Evolutionary conservation across 2,113 vertebrate species (phyloP).

Genomic region (Pica pica): DNA sequence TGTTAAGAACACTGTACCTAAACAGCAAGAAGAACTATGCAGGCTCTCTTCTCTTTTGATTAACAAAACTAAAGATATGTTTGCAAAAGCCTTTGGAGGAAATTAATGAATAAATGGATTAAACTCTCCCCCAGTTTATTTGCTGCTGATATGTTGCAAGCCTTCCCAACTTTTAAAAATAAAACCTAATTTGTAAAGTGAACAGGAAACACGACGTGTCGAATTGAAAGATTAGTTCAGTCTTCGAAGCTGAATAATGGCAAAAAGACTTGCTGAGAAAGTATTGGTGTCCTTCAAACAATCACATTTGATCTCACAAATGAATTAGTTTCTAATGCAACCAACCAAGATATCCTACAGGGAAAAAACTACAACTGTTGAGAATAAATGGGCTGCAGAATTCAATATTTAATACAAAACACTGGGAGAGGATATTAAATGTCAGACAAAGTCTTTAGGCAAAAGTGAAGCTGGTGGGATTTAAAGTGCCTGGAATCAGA

Average conservation of each 20-base stretch:
- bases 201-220: background rate
- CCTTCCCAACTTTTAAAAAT: background rate
- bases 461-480: background rate
- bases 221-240: background rate
- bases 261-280: background rate
- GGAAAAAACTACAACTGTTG: background rate
- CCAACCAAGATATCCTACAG: background rate
- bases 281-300: background rate
- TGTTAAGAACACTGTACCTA: background rate
- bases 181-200: background rate
- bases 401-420: slow-evolving; percentile 9
- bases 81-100: background rate
- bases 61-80: background rate
- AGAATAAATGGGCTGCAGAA: background rate
- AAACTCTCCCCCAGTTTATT: background rate
- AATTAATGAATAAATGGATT: background rate
- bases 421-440: slow-evolving; percentile 10
- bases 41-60: background rate
- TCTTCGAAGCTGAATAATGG: slow-evolving; percentile 22
- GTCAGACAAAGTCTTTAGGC: background rate
- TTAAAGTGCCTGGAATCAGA: background rate
- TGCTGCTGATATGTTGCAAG: background rate
- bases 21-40: background rate
- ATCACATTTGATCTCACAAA: slow-evolving; percentile 13
- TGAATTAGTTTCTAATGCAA: slow-evolving; percentile 24